phyloP scores from a whole-genome alignment of 2,113 vertebrate genomes.

The Ellobius talpinus region DNA sequence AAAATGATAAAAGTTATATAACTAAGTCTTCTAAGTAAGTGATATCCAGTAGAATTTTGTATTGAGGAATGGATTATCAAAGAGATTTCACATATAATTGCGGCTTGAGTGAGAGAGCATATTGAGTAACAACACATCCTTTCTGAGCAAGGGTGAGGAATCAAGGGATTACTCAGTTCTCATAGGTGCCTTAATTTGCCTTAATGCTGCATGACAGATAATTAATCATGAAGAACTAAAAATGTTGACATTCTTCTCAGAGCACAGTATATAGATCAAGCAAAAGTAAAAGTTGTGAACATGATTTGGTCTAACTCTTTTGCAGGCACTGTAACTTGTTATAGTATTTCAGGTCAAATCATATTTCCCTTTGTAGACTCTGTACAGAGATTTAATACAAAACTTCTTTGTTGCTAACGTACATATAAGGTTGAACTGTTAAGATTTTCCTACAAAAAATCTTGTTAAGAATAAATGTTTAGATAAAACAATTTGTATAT shows the following conservation, averaged over 20 bases:
- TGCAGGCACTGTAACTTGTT: not conserved
- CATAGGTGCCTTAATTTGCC: not conserved
- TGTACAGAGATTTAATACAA: not conserved
- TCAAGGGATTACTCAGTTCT: not conserved
- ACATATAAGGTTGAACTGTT: not conserved
- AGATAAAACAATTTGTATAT: constrained; percentile 34
- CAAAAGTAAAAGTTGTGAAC: not conserved
- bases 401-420: constrained; percentile 3
- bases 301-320: constrained; percentile 25
- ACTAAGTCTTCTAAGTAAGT: not conserved
- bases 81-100: not conserved
- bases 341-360: not conserved
- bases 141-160: not conserved
- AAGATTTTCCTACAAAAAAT: constrained; percentile 30
- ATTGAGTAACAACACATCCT: not conserved
- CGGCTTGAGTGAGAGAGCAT: not conserved
- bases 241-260: not conserved
- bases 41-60: not conserved
- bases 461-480: constrained; percentile 27
- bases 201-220: not conserved
- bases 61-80: not conserved
- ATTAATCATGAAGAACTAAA: not conserved
- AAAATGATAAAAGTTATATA: constrained; percentile 7
- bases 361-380: not conserved
- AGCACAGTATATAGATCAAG: not conserved